These are phyloP conservation scores for Carassius gibelio DNA, from an alignment of 2,113 vertebrate genomes.

Conservation along the genomic window DNA sequence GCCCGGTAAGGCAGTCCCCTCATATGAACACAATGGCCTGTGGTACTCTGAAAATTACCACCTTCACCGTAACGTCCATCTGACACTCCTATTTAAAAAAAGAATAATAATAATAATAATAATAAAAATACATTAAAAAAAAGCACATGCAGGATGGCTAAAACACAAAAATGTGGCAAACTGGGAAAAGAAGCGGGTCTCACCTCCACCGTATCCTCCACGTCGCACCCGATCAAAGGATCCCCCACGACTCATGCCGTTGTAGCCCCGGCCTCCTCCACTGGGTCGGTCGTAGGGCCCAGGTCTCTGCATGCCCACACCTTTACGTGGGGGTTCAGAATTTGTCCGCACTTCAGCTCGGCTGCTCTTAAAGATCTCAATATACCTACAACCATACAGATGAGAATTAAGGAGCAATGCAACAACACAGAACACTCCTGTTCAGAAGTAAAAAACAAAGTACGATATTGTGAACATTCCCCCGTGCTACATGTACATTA, in stretches of 20 bases:
- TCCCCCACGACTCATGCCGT: conserved; percentile 86
- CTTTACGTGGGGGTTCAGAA: conserved; percentile 94
- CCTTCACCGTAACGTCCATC: conserved; percentile 91
- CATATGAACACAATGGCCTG: conserved; percentile 98
- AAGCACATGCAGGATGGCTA: background rate
- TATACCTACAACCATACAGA: conserved; percentile 86
- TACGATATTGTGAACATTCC: background rate
- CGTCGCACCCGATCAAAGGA: conserved; percentile 96
- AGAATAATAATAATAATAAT: no score
- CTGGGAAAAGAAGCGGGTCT: background rate
- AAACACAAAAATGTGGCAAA: background rate
- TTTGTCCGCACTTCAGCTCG: conserved; percentile 97
- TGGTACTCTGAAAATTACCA: conserved; percentile 94
- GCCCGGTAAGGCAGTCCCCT: conserved; percentile 96
- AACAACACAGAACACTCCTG: conserved; percentile 9
- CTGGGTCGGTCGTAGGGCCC: conserved; percentile 92
- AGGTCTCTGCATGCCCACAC: conserved; percentile 95
- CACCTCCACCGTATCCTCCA: conserved; percentile 93
- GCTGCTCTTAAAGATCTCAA: conserved; percentile 99
- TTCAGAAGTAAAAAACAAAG: background rate
- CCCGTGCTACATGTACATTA: background rate
- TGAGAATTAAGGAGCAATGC: conserved; percentile 38
- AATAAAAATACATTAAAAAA: background rate
- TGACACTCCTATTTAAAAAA: background rate
- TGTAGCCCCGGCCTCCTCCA: conserved; percentile 88